These are phyloP conservation scores for Hydra vulgaris DNA, from an alignment of 30 jellyfish, hydroid and myxozoan genomes.

Conservation along the genomic window DNA sequence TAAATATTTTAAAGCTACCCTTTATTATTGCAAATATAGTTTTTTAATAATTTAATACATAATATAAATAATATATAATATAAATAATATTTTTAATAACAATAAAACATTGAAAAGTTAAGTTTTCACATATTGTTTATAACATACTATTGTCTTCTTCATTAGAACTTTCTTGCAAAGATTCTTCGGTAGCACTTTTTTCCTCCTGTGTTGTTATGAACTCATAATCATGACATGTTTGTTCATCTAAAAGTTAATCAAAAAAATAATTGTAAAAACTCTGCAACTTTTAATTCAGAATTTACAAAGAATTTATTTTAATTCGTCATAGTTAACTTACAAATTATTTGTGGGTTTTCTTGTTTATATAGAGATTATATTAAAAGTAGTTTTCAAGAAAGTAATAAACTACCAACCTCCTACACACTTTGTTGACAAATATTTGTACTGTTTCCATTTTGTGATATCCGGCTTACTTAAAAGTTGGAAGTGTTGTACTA, in stretches of 20 bases:
- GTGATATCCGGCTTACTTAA: not conserved
- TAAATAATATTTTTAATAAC: not conserved
- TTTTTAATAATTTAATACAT: too few species aligned
- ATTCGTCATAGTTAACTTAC: not conserved
- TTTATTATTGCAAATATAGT: not conserved
- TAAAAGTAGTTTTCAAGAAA: not conserved
- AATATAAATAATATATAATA: too few species aligned
- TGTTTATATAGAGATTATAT: not conserved
- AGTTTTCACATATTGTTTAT: not conserved
- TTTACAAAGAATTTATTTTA: not conserved
- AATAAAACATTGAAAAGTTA: not conserved
- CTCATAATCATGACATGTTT: not conserved
- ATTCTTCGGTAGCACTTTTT: not conserved
- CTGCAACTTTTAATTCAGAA: not conserved
- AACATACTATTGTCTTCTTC: not conserved
- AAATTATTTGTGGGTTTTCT: not conserved
- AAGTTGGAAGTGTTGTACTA: not conserved
- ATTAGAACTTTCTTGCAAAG: not conserved
- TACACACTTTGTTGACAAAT: not conserved
- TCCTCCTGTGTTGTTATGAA: not conserved
- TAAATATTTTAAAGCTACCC: not conserved
- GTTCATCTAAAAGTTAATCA: not conserved
- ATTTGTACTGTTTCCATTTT: not conserved
- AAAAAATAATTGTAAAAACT: not conserved
- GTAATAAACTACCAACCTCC: not conserved